Percentiles rank a stretch among this genome's conserved stretches.
These are phyloP conservation scores for Leptopilina clavipes DNA, from an alignment of 1,140 invertebrate genomes.

Conservation along the genomic window DNA sequence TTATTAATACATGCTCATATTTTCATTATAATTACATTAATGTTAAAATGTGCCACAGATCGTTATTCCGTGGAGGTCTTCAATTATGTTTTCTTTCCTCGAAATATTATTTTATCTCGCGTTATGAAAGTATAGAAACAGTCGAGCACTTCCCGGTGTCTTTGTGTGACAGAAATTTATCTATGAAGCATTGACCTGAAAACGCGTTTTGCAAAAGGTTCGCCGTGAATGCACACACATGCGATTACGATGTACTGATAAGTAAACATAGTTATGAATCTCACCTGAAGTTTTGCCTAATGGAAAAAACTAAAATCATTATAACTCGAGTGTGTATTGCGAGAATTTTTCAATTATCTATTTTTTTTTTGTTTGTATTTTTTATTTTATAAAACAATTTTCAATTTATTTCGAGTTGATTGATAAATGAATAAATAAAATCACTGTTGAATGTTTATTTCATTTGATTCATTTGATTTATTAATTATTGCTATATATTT, in stretches of 20 bases:
- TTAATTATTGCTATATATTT: no score
- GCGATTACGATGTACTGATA: neutral
- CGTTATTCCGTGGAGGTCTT: no score
- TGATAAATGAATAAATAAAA: no score
- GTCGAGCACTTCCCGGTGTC: slow-evolving; percentile 7
- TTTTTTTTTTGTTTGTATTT: neutral
- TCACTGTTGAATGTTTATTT: no score
- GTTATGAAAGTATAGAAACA: slow-evolving; percentile 7
- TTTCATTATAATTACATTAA: no score
- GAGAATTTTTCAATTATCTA: slow-evolving; percentile 20
- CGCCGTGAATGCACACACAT: neutral
- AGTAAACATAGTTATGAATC: neutral
- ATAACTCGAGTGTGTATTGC: neutral
- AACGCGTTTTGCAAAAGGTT: slow-evolving; percentile 35
- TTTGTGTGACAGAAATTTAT: slow-evolving; percentile 27
- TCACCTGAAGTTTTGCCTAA: neutral
- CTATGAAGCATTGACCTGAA: slow-evolving; percentile 42
- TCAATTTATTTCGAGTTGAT: neutral
- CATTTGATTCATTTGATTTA: no score
- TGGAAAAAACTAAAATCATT: slow-evolving; percentile 15
- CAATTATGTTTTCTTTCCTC: neutral
- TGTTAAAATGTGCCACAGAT: no score
- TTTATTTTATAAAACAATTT: no score
- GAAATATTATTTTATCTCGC: neutral
- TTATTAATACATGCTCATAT: no score